Percentiles rank a stretch among this genome's conserved stretches.
phyloP scores from a whole-genome alignment of 2,113 vertebrate species.

The Pseudopodoces humilis region DNA sequence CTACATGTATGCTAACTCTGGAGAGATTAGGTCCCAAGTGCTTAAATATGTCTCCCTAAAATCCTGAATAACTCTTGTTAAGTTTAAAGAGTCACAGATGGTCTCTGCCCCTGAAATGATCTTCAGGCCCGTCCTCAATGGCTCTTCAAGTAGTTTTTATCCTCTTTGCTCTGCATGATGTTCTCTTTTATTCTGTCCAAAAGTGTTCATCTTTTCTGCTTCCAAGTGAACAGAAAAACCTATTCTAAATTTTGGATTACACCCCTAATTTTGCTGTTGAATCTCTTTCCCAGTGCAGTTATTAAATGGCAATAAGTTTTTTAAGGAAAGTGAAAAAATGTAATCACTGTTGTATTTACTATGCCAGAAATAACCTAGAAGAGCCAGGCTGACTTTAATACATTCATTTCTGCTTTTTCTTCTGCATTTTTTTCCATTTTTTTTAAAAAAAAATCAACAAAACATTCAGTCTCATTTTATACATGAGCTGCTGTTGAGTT shows the following conservation, averaged over 20 bases:
- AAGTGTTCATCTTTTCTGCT: not conserved
- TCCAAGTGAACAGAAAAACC: not conserved
- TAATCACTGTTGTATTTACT: not conserved
- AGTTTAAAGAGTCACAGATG: accelerated
- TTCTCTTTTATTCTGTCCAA: not conserved
- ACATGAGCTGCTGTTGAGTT: not conserved
- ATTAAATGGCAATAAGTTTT: not conserved
- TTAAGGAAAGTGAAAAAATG: not conserved
- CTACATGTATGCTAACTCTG: not conserved
- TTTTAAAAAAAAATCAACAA: not conserved
- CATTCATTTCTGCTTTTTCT: not conserved
- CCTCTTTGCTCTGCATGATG: not conserved
- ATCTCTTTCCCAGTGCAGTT: not conserved
- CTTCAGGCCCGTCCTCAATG: accelerated
- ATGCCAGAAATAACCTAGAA: not conserved
- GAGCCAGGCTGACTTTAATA: not conserved
- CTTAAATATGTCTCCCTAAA: not conserved
- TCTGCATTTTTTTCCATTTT: not conserved
- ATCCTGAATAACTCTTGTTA: not conserved
- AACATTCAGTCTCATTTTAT: not conserved
- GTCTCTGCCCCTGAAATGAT: not conserved
- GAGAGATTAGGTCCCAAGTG: not conserved
- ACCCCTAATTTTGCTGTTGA: not conserved
- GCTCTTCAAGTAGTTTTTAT: not conserved
- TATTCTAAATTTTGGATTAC: not conserved